Conservation (phyloP, 2,113 vertebrate species). For the Notiomystis cincta region DNA sequence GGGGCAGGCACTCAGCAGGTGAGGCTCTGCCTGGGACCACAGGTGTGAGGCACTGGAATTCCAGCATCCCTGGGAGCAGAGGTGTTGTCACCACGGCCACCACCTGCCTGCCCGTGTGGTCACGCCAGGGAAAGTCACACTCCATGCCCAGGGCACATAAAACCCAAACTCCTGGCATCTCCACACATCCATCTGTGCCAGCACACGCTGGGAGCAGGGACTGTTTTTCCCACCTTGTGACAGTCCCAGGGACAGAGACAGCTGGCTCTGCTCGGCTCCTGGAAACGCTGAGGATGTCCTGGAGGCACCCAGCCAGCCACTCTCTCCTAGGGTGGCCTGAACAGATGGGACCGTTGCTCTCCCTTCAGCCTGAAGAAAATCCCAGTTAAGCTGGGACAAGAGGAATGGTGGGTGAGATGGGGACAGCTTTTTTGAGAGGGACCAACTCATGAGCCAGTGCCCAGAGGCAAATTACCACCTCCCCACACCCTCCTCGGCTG, state of each 20-base stretch:
- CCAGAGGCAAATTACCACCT: not conserved
- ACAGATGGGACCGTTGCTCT: not conserved
- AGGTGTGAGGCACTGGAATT: not conserved
- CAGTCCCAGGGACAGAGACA: not conserved
- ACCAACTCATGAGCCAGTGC: not conserved
- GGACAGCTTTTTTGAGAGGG: not conserved
- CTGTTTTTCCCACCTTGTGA: not conserved
- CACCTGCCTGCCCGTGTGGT: not conserved
- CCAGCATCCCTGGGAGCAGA: not conserved
- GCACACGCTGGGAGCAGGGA: not conserved
- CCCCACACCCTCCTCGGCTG: not conserved
- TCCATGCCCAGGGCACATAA: not conserved
- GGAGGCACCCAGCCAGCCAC: not conserved
- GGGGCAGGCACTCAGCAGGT: not conserved
- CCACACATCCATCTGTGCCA: fast-evolving
- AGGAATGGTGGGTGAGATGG: not conserved
- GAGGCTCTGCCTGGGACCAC: not conserved
- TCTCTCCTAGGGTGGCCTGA: not conserved
- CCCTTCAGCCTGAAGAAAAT: not conserved
- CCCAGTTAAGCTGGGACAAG: not conserved
- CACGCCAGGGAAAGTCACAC: not conserved
- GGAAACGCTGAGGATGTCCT: not conserved
- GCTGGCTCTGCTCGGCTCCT: not conserved
- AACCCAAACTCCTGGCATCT: not conserved
- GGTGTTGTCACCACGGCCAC: not conserved